Evolutionary conservation across 2,888 invertebrate genomes (phyloP).

Genomic region (Teinopalpus imperialis): DNA sequence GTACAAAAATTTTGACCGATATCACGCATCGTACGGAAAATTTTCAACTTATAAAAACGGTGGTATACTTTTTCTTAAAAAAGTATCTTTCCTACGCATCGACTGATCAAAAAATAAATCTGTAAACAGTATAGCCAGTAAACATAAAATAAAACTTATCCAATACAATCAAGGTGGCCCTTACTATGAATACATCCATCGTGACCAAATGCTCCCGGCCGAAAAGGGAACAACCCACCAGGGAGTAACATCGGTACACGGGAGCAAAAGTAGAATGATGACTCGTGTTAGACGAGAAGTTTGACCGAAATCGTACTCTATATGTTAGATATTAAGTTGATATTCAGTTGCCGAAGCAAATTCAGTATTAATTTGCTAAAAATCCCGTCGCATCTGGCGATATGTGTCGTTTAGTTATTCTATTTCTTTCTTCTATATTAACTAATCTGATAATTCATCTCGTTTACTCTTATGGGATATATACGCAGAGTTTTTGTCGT

Average conservation of each 20-base stretch:
- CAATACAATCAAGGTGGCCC: slow-evolving; percentile 30
- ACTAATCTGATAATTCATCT: no score
- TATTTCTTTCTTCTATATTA: no score
- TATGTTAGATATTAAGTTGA: neutral
- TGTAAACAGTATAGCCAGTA: slow-evolving; percentile 5
- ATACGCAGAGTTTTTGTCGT: no score
- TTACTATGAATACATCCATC: slow-evolving; percentile 26
- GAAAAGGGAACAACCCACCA: slow-evolving; percentile 45
- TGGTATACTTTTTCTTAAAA: neutral
- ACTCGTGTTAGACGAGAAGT: slow-evolving; percentile 1
- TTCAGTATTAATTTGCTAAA: slow-evolving; percentile 21
- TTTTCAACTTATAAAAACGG: neutral
- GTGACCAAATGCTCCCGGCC: slow-evolving; percentile 30
- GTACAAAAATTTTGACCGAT: no score
- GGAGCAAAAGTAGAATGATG: slow-evolving; percentile 23
- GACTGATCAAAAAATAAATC: slow-evolving; percentile 14
- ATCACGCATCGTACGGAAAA: neutral
- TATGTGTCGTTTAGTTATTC: slow-evolving; percentile 3
- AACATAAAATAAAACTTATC: slow-evolving; percentile 30
- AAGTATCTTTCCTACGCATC: neutral
- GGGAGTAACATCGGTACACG: slow-evolving; percentile 37
- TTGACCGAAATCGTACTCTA: slow-evolving; percentile 10
- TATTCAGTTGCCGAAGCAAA: slow-evolving; percentile 1
- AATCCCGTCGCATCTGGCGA: slow-evolving; percentile 13
- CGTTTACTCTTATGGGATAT: no score